Conservation (phyloP, 2,113 vertebrate species). For the Plectropomus leopardus region DNA sequence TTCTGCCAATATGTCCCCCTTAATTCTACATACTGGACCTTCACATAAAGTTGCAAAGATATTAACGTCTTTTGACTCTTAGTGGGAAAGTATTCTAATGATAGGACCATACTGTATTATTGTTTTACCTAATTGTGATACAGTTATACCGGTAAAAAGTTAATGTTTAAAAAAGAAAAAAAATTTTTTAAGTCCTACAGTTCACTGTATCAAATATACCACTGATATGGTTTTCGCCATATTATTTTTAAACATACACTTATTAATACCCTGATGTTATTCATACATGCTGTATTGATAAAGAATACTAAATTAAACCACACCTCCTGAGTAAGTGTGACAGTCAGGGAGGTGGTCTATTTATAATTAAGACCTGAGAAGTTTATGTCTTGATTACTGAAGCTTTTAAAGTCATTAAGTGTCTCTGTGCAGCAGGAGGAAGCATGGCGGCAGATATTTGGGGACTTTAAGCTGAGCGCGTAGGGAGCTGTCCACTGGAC, state of each 20-base stretch:
- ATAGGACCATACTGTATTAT: too few relatives aligned
- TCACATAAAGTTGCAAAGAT: not conserved
- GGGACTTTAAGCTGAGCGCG: not conserved
- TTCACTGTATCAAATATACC: not conserved
- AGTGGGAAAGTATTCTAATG: too few relatives aligned
- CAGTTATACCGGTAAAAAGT: not conserved
- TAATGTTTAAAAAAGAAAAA: too few relatives aligned
- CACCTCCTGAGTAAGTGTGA: not conserved
- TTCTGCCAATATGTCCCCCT: too few relatives aligned
- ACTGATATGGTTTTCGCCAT: not conserved
- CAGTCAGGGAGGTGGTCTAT: too few relatives aligned
- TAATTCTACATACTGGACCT: too few relatives aligned
- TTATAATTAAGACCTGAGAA: not conserved
- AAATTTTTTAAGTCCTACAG: not conserved
- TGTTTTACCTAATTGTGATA: too few relatives aligned
- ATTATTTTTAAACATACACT: not conserved
- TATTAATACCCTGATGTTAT: not conserved
- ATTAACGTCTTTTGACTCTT: not conserved
- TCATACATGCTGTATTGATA: not conserved
- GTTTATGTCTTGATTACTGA: not conserved
- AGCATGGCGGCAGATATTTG: not conserved
- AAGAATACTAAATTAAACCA: not conserved
- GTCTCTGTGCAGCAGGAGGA: not conserved
- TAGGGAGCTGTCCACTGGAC: constrained; percentile 72
- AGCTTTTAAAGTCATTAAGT: not conserved